These are phyloP conservation scores for Toxostoma redivivum DNA, from an alignment of 2,113 vertebrate genomes.

Conservation along the genomic window DNA sequence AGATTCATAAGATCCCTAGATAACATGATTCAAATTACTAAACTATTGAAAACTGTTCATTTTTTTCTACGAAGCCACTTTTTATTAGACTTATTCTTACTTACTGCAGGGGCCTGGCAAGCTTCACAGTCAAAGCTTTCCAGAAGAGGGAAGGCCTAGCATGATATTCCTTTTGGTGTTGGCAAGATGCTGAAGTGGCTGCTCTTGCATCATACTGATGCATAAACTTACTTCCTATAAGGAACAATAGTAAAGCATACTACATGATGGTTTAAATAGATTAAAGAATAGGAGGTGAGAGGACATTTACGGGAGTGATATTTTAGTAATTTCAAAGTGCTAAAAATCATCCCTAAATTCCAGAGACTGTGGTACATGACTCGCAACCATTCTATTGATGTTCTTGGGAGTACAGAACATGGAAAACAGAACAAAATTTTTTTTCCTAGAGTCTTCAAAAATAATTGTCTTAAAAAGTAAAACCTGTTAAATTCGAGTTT, in stretches of 20 bases:
- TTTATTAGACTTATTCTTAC: neutral
- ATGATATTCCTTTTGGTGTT: neutral
- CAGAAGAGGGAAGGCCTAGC: neutral
- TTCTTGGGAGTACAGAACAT: neutral
- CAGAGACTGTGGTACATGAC: neutral
- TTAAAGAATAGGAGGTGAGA: neutral
- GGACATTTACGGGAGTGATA: neutral
- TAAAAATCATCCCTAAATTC: neutral
- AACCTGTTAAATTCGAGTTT: neutral
- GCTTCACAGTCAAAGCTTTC: neutral
- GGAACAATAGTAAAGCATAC: neutral
- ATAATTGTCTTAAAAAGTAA: neutral
- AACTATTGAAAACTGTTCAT: neutral
- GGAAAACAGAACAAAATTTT: neutral
- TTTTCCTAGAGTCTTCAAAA: neutral
- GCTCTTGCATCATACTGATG: neutral
- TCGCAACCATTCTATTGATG: neutral
- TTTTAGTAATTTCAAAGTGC: neutral
- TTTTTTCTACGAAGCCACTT: neutral
- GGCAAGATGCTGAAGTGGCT: neutral
- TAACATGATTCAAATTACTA: neutral
- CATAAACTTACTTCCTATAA: neutral
- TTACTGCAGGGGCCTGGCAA: neutral
- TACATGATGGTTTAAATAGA: neutral
- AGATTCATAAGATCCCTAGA: neutral